These are phyloP conservation scores for Prinia subflava DNA, from an alignment of 2,113 vertebrate genomes.

Conservation along the genomic window DNA sequence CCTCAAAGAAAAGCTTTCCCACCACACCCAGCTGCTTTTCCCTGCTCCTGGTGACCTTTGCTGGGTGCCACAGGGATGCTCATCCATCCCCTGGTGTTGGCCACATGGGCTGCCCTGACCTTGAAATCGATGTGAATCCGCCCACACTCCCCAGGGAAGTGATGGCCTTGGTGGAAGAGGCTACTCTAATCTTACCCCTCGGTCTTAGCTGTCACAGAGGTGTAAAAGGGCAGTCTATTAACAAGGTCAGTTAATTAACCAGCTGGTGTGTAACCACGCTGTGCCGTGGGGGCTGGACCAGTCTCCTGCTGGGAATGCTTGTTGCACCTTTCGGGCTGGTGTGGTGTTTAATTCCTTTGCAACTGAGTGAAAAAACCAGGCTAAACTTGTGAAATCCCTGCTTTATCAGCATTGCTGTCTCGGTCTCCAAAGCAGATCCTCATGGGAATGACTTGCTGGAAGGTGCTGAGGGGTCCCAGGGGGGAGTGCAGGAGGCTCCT, in stretches of 20 bases:
- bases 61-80: neutral
- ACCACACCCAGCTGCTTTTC: neutral
- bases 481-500: neutral
- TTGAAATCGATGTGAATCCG: neutral
- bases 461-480: neutral
- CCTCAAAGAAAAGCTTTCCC: neutral
- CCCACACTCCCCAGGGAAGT: neutral
- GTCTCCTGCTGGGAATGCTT: neutral
- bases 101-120: neutral
- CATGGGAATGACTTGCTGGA: fast-evolving
- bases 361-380: neutral
- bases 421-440: neutral
- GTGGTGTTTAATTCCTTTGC: neutral
- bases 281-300: neutral
- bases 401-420: fast-evolving
- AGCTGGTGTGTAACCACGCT: fast-evolving
- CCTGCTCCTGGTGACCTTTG: neutral
- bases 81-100: neutral
- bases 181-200: neutral
- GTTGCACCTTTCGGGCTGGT: neutral
- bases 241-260: neutral
- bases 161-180: neutral
- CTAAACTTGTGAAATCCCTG: fast-evolving
- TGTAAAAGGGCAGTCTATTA: neutral
- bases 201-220: neutral